Conservation (phyloP, 2,888 invertebrate species). For the Andrena bucephala region DNA sequence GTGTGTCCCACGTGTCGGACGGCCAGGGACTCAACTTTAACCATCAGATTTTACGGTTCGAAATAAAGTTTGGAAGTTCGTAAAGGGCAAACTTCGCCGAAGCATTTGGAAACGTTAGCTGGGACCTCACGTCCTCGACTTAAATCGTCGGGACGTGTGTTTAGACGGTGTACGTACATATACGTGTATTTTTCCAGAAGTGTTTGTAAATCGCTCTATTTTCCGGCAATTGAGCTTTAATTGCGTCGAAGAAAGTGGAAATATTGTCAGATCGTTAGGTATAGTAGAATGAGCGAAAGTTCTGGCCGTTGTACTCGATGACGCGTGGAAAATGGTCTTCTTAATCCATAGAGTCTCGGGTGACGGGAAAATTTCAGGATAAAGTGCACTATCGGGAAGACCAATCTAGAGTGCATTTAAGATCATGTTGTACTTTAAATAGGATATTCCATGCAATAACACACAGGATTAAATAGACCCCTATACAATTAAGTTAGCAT, state of each 20-base stretch:
- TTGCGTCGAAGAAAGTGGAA: constrained; percentile 5
- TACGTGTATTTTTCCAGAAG: neutral
- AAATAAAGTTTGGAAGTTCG: constrained; percentile 49
- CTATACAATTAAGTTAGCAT: too few species aligned
- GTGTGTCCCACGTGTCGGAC: constrained; percentile 1
- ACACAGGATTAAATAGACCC: too few species aligned
- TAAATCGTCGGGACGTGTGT: constrained; percentile 30
- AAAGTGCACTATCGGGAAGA: too few species aligned
- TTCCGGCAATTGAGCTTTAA: constrained; percentile 4
- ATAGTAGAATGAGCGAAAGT: neutral
- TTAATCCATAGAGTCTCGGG: too few species aligned
- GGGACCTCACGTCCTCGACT: constrained; percentile 35
- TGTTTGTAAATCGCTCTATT: constrained; percentile 26
- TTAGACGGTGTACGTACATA: neutral
- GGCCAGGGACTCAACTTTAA: constrained; percentile 35
- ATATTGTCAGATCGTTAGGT: neutral
- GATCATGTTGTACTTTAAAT: too few species aligned
- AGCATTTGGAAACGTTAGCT: constrained; percentile 25
- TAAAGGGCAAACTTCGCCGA: constrained; percentile 31
- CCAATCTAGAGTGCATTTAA: too few species aligned
- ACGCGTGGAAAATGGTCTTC: too few species aligned
- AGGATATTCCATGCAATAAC: too few species aligned
- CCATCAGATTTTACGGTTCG: constrained; percentile 49
- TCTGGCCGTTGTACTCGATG: too few species aligned
- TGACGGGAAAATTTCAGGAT: too few species aligned